Evolutionary conservation across 2,113 vertebrate species (phyloP).

Genomic region (Coturnix japonica): DNA sequence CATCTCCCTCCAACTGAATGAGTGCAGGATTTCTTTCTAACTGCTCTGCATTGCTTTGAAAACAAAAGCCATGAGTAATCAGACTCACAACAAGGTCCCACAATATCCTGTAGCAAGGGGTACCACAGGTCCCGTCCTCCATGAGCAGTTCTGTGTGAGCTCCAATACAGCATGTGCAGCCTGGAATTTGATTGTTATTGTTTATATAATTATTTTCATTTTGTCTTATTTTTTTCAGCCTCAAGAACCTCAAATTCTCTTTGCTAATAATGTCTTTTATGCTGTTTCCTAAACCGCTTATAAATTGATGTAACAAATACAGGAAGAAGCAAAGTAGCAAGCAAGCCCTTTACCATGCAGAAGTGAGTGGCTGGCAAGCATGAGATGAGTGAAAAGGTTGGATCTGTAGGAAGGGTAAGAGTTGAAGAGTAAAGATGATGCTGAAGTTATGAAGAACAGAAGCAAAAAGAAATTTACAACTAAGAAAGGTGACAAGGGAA

Average conservation of each 20-base stretch:
- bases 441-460: not conserved
- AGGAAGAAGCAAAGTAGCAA: not conserved
- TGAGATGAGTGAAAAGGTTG: not conserved
- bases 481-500: not conserved
- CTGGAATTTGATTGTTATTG: not conserved
- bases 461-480: not conserved
- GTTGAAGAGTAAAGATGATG: not conserved
- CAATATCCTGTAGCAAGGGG: not conserved
- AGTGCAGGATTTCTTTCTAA: not conserved
- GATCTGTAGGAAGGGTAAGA: not conserved
- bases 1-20: not conserved
- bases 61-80: not conserved
- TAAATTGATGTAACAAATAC: not conserved
- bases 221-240: fast-evolving
- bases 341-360: fast-evolving
- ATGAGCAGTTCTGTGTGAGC: not conserved
- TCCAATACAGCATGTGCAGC: not conserved
- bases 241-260: not conserved
- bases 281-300: not conserved
- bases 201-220: not conserved
- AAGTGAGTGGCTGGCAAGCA: not conserved
- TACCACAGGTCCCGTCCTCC: not conserved
- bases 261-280: not conserved
- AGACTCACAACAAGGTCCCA: not conserved
- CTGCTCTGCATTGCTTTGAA: not conserved